These are phyloP conservation scores for Sesamia nonagrioides DNA, from an alignment of 1,140 invertebrate genomes.

Conservation along the genomic window DNA sequence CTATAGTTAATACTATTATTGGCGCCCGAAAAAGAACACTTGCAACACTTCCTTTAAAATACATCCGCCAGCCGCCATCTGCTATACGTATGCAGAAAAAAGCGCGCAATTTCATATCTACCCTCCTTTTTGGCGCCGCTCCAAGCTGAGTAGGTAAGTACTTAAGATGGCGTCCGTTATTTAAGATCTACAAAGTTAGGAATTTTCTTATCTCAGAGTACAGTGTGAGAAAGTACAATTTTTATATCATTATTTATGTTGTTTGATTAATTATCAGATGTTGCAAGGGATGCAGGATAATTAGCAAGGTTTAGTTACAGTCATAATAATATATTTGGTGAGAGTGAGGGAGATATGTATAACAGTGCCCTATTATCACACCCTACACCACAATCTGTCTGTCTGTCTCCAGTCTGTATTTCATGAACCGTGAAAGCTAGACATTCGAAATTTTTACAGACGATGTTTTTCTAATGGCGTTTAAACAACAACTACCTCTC, in stretches of 20 bases:
- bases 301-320: neutral
- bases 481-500: too few relatives aligned
- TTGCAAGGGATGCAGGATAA: neutral
- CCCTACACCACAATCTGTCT: too few relatives aligned
- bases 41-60: constrained; percentile 7
- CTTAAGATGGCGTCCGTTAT: constrained; percentile 44
- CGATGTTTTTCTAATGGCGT: too few relatives aligned
- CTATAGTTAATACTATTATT: too few relatives aligned
- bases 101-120: constrained; percentile 37
- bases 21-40: neutral
- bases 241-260: constrained; percentile 42
- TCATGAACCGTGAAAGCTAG: too few relatives aligned
- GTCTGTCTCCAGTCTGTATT: too few relatives aligned
- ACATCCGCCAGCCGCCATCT: neutral
- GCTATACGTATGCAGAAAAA: constrained; percentile 1
- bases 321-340: too few relatives aligned
- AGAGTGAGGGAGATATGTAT: too few relatives aligned
- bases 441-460: too few relatives aligned
- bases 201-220: constrained; percentile 45
- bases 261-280: neutral
- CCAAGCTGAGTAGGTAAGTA: constrained; percentile 33
- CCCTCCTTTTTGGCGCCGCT: constrained; percentile 29
- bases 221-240: constrained; percentile 26
- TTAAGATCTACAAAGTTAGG: constrained; percentile 26
- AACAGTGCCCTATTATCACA: too few relatives aligned